phyloP scores from a whole-genome alignment of 2,113 vertebrate species.

The Pollachius pollachius region DNA sequence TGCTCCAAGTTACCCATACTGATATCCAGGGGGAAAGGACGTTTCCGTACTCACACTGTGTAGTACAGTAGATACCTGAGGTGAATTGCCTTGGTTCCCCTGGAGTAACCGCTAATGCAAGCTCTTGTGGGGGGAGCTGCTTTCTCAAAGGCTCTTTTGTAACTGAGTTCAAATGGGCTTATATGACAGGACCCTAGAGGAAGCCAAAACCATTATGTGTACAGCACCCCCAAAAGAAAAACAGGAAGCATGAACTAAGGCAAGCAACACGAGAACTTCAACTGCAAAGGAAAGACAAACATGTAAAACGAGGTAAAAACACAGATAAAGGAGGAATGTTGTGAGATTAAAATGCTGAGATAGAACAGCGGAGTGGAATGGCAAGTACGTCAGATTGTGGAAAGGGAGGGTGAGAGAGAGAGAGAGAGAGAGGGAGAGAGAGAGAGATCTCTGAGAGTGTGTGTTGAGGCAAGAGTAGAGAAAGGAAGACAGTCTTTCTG shows the following conservation, averaged over 20 bases:
- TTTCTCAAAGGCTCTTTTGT: background rate
- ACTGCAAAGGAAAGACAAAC: background rate
- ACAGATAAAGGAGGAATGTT: conserved; percentile 13
- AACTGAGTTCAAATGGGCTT: background rate
- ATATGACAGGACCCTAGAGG: background rate
- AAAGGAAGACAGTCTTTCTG: conserved; percentile 43
- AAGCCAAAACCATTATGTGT: background rate
- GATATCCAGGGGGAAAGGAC: background rate
- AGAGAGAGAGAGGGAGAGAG: background rate
- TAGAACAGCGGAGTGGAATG: conserved; percentile 15
- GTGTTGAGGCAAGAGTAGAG: background rate
- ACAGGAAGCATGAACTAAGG: too few relatives aligned
- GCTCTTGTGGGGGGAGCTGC: background rate
- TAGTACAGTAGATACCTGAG: background rate
- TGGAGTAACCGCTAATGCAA: background rate
- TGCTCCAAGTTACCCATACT: background rate
- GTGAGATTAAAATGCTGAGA: conserved; percentile 5
- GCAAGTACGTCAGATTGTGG: conserved; percentile 6
- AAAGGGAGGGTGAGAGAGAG: conserved; percentile 25
- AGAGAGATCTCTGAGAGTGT: background rate
- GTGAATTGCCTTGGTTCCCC: background rate
- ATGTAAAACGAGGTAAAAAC: background rate
- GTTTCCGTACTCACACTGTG: background rate
- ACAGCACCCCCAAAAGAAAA: background rate
- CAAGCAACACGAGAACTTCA: background rate